Evolutionary conservation across 1,140 invertebrate genomes (phyloP).

Genomic region (Prorops nasuta): DNA sequence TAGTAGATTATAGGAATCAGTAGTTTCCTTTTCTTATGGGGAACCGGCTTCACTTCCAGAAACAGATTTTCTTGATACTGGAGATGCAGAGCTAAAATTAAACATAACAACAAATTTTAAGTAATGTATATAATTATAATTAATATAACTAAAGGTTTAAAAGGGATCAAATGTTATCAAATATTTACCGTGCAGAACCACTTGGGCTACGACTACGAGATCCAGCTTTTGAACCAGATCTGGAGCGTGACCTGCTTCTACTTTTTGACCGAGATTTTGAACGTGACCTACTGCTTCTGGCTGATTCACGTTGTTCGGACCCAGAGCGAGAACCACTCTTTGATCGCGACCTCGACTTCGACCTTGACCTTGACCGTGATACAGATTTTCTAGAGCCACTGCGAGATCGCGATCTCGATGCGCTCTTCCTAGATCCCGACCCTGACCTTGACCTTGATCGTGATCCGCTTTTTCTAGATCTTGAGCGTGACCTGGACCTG

Average conservation of each 20-base stretch:
- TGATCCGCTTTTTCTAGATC: conserved; percentile 30
- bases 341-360: conserved; percentile 33
- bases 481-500: conserved; percentile 30
- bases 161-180: background rate
- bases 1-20: too few species aligned
- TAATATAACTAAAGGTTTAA: background rate
- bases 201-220: conserved; percentile 54
- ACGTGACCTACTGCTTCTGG: conserved; percentile 29
- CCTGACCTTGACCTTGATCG: conserved; percentile 23
- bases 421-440: conserved; percentile 18
- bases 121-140: background rate
- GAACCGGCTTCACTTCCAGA: conserved; percentile 46
- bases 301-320: conserved; percentile 34
- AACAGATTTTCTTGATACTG: conserved; percentile 50
- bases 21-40: too few species aligned
- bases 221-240: conserved; percentile 49
- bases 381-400: conserved; percentile 23
- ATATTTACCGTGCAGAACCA: conserved; percentile 48
- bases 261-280: conserved; percentile 40
- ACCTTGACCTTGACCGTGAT: conserved; percentile 28
- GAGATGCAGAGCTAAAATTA: conserved; percentile 44
- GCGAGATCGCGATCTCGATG: conserved; percentile 25
- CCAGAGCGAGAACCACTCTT: conserved; percentile 44
- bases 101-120: conserved; percentile 12
- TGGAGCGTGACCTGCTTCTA: conserved; percentile 30